These are phyloP conservation scores for Glaucomys volans DNA, from an alignment of 2,113 vertebrate genomes.

Conservation along the genomic window DNA sequence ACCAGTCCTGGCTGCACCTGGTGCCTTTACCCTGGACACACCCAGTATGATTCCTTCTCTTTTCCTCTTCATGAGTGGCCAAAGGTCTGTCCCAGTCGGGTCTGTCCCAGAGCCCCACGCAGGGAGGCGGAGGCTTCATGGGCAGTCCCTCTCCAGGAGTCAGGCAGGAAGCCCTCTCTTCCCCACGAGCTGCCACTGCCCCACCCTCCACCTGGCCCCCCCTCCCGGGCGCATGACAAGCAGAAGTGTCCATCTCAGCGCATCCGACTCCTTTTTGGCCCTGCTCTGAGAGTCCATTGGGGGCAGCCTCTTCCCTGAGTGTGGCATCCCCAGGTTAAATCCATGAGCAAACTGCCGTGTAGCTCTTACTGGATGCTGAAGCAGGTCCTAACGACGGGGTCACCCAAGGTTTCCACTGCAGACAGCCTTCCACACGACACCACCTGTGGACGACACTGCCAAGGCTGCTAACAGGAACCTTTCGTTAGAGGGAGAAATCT, in stretches of 20 bases:
- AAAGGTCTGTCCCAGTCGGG: neutral
- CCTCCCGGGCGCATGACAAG: neutral
- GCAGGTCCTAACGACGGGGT: constrained; percentile 56
- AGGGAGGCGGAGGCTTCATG: neutral
- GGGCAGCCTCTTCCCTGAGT: constrained; percentile 60
- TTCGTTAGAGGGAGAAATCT: constrained; percentile 78
- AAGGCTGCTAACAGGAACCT: neutral
- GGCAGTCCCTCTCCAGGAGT: neutral
- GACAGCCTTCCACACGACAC: constrained; percentile 75
- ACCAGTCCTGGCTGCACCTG: fast-evolving
- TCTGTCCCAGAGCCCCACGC: neutral
- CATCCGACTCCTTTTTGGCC: constrained; percentile 67
- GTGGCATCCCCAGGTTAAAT: constrained; percentile 69
- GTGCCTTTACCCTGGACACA: fast-evolving
- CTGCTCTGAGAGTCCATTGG: constrained; percentile 60
- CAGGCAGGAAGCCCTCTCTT: neutral
- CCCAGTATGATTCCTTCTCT: fast-evolving
- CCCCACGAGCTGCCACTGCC: neutral
- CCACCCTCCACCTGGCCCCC: neutral
- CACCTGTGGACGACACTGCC: neutral
- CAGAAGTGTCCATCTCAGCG: constrained; percentile 53
- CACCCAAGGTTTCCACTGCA: constrained; percentile 64
- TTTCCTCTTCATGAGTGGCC: neutral
- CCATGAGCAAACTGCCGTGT: constrained; percentile 73
- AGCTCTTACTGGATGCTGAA: constrained; percentile 78